Evolutionary conservation across 2,797 vertebrate genomes (phyloP).

Genomic region (Diceros bicornis): DNA sequence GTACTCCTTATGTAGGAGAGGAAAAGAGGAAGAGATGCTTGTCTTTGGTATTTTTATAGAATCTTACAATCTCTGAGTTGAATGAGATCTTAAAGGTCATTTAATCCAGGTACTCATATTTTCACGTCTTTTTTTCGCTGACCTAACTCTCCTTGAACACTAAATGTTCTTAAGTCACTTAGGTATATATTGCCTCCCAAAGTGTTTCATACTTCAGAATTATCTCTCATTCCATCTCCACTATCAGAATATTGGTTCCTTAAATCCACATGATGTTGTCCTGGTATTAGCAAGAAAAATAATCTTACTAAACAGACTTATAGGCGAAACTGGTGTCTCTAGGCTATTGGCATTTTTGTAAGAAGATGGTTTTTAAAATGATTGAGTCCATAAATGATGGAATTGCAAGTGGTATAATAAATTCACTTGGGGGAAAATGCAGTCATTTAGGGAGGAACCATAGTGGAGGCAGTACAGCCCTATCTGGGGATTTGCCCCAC

Average conservation of each 20-base stretch:
- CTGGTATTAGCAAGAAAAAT: constrained; percentile 17
- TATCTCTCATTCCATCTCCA: background rate
- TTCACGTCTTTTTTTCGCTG: background rate
- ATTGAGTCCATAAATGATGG: background rate
- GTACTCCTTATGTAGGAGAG: background rate
- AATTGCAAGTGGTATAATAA: constrained; percentile 7
- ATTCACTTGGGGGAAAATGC: background rate
- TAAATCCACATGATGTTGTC: background rate
- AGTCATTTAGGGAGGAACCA: background rate
- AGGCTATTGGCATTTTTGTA: constrained; percentile 31
- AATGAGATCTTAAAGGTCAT: background rate
- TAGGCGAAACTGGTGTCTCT: background rate
- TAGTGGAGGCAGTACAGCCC: background rate
- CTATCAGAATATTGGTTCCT: constrained; percentile 15
- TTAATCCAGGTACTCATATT: background rate
- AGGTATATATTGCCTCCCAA: background rate
- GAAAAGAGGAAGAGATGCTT: background rate
- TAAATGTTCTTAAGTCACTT: background rate
- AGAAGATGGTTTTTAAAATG: background rate
- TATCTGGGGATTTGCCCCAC: background rate
- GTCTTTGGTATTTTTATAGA: background rate
- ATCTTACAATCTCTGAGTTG: background rate
- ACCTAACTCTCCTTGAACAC: background rate
- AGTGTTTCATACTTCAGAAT: background rate
- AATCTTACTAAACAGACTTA: background rate